Evolutionary conservation across 2,797 vertebrate genomes (phyloP), one percentile per base, ranked within the genome.

Genomic region (Cirrhinus molitorella): DNA sequence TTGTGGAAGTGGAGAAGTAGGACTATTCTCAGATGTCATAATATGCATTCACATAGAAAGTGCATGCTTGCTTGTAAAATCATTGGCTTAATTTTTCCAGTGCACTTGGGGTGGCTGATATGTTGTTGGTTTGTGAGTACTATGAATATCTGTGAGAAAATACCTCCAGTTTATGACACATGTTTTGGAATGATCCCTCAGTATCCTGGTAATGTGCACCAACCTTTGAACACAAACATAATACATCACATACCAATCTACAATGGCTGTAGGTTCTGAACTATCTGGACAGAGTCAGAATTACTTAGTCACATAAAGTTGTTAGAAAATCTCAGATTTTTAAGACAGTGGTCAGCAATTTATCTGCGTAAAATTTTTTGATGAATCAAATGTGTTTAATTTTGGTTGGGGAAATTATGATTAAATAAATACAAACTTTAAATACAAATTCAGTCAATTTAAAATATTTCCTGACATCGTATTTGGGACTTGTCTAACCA

Each of bases 31-130:
- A 43, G 65, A 43, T 67, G 11, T 5, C 65, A 67, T n/a, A 67
- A n/a, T 67, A 40, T 67, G 34, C 34, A 59, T 59, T 59, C 57
- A 59, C 57, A 25, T 7, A 59, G 53, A 57, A 57, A 63, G 59
- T 63, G 59, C 16, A 17, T 63, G 59, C 16, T 31, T 63, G 59
- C 6, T 63, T 31, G 59, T 63, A 17, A 63, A 63, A 17, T 63
- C 2, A 31, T 16, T 63, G 25, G 23, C 25, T 17, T 21, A 21
- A 40, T 4, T 67, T 67, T n/a, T 43, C 34, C 37, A 13, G 34
- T 43, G n/a, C 40, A 10, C 65, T 67, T 37, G 40, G 19, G 40
- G 8, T 40, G 40, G 40, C 25, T 63, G 59, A 63, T 63, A n/a
- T 55, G 11, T 63, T 28, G 1, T 31, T 63, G 23, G 3, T 23